Evolutionary conservation across 2,888 invertebrate genomes (phyloP), one percentile per base, ranked within the genome.

Genomic region (Suillia variegata): DNA sequence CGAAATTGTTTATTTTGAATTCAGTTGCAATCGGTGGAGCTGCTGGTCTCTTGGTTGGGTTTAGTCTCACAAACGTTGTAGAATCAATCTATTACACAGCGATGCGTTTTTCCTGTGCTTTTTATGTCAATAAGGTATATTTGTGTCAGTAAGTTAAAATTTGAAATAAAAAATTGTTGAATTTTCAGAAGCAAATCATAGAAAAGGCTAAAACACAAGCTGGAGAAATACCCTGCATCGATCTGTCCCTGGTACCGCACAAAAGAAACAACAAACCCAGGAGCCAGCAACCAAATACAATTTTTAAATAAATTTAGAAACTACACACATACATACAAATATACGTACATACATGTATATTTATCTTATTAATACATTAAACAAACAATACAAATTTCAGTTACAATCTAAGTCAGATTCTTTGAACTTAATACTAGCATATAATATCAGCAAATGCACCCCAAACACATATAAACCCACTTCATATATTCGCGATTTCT

Each of bases 41-140:
- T 1, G 55, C 55, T 15, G 57, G 59, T n/a, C 47, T 63, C 3
- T 59, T 59, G 49, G 12, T 61, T 18, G 63, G 63, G 21, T 49
- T 47, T 34, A 63, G 63, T 49, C 45, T 57, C n/a, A 21, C 61
- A 42, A 53, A 57, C 2, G 8, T 15, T 15, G 3, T 59, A 12
- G 63, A 63, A 42, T 33, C 31, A 2, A 31, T 61, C 38, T 63
- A 61, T 21, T 38, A 24, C 26, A 12, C 55, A 1, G 49, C 57
- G n/a, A 18, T 63, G 42, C 53, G 63, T 1, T 50, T 45, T n/a
- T 10, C 17, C 5, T 61, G 17, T n/a, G 57, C 54, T 13, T 57
- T 55, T 51, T 38, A 51, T 15, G 18, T 59, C 1, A 59, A 57
- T n/a, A 38, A 55, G 63, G 63, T 45, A 31, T 8, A 12, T 12